Conservation (phyloP, 2,888 invertebrate species). For the Pristionchus fissidentatus region DNA sequence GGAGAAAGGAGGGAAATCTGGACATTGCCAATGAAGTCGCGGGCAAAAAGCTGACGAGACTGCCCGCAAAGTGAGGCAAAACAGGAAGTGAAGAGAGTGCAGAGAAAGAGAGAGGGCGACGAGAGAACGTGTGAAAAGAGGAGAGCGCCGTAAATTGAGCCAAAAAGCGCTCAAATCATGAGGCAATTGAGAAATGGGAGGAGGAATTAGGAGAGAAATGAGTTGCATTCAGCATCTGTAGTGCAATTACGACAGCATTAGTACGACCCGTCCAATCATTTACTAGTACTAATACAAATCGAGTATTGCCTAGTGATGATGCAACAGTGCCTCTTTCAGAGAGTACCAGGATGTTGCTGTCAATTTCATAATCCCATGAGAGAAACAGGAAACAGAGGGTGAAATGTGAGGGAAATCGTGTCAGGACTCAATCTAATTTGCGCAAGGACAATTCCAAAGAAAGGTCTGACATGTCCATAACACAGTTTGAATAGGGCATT, state of each 20-base stretch:
- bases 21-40: slow-evolving; percentile 5
- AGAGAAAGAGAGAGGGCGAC: not conserved
- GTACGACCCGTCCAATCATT: not conserved
- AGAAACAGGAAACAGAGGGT: not conserved
- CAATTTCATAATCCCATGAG: not conserved
- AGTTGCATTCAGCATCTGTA: not conserved
- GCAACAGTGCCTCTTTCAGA: too few species aligned
- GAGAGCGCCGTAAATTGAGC: not conserved
- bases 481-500: too few species aligned
- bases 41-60: not conserved
- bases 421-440: not conserved
- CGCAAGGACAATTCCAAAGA: too few species aligned
- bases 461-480: too few species aligned
- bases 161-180: not conserved
- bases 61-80: not conserved
- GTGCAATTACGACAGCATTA: too few species aligned
- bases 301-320: not conserved
- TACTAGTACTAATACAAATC: not conserved
- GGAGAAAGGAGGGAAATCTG: not conserved
- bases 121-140: not conserved
- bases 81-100: not conserved
- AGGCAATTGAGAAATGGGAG: not conserved
- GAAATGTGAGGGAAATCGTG: not conserved
- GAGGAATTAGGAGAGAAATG: not conserved
- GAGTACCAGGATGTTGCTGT: not conserved